Conservation (phyloP, 2,888 invertebrate genomes). For the Drosophila rellima region DNA sequence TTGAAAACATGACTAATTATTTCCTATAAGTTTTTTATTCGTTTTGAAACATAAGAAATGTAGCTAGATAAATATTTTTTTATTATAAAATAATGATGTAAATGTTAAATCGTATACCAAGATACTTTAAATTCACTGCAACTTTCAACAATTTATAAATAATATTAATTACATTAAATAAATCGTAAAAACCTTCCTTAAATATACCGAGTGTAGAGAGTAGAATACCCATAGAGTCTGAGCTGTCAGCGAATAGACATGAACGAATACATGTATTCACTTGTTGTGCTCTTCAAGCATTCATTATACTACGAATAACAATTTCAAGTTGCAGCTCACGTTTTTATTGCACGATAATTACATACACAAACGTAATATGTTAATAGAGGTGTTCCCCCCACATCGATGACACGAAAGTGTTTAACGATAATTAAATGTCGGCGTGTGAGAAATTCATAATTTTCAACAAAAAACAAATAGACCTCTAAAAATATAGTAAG, state of each 20-base stretch:
- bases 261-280: conserved; percentile 18
- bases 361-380: conserved; percentile 45
- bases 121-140: too few species aligned
- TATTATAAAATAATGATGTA: too few species aligned
- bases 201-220: background rate
- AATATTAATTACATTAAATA: background rate
- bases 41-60: background rate
- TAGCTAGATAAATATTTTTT: too few species aligned
- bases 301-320: conserved; percentile 8
- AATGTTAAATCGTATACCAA: too few species aligned
- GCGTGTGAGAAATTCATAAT: conserved; percentile 74
- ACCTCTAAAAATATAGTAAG: conserved; percentile 16
- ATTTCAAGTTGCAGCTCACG: conserved; percentile 67
- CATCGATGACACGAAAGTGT: conserved; percentile 69
- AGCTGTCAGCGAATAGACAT: conserved; percentile 11
- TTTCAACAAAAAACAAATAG: conserved; percentile 15
- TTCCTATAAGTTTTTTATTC: background rate
- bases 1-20: background rate
- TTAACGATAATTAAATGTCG: conserved; percentile 71
- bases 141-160: background rate
- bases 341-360: conserved; percentile 70
- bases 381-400: conserved; percentile 54
- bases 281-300: background rate
- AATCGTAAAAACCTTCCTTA: background rate
- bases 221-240: background rate